Base-by-base conservation (phyloP, 2,113 vertebrate genomes). In the Rhabdomys dilectus region DNA sequence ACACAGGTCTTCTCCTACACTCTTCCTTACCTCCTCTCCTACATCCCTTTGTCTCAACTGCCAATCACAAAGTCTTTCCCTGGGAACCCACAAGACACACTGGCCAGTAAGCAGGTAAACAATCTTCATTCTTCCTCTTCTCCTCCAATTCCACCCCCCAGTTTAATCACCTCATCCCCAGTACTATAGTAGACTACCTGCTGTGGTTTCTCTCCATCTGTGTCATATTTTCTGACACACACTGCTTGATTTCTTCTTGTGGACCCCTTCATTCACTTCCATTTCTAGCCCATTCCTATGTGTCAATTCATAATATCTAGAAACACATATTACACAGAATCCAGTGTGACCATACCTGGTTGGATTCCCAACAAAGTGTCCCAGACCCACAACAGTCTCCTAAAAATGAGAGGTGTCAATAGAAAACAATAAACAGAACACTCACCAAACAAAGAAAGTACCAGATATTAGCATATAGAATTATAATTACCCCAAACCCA, bases 1-100 rank as follows among this genome's bases (percentile, higher is more conserved):
- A 36, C 78, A n/a, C 17, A 56, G 16, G 31, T n/a, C 34, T 58
- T 60, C 80, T 34, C 31, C 29, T 42, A 17, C n/a, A 82, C 36
- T 24, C 24, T 16, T 42, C 13, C 5, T 60, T 12, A 58, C 53
- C 1, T 21, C 6, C 9, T 66, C 11, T 36, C 53, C 5, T 3
- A 9, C 12, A 60, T 39, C 22, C 36, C 24, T 29, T 42, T 29
- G 22, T 56, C 56, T 82, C n/a, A 82, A 11, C 21, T 81, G 36
- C 53, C 21, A 60, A 9, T 60, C 36, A 60, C 22, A 39, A 82
- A 60, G 22, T 11, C 34, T 8, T 15, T 39, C 6, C 21, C 36
- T 26, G 36, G 22, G 21, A 58, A 13, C 0, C 0, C 51, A n/a
- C 21, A 11, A n/a, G 36, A n/a, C 17, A n/a, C 8, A 19, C 9